Conservation (phyloP, 1,140 invertebrate genomes). For the Calosoma granatense region DNA sequence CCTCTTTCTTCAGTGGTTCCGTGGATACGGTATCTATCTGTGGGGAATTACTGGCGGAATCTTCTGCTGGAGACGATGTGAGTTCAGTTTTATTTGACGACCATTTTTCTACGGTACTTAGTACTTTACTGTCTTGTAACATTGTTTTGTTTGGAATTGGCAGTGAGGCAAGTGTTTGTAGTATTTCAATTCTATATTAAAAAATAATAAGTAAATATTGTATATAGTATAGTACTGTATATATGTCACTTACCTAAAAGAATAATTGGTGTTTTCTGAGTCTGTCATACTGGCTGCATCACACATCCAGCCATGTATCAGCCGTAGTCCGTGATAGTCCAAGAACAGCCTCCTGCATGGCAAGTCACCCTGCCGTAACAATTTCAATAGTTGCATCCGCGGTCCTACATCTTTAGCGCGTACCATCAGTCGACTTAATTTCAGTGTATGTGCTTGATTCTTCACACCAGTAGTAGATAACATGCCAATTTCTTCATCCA, state of each 20-base stretch:
- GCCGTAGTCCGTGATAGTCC: conserved; percentile 85
- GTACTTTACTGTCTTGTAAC: conserved; percentile 83
- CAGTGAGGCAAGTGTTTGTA: conserved; percentile 70
- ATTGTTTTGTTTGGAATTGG: conserved; percentile 90
- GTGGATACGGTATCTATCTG: conserved; percentile 10
- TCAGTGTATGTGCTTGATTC: conserved; percentile 80
- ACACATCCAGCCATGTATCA: conserved; percentile 88
- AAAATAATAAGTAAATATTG: too few species aligned
- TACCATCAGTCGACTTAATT: conserved; percentile 82
- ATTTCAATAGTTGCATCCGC: conserved; percentile 55
- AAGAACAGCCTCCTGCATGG: conserved; percentile 80
- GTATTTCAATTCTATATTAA: conserved; percentile 60
- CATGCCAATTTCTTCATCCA: conserved; percentile 70
- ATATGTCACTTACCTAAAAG: neutral
- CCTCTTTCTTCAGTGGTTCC: conserved; percentile 15
- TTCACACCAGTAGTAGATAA: conserved; percentile 64
- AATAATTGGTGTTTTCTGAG: conserved; percentile 6
- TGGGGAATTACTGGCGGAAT: conserved; percentile 31
- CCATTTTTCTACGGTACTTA: conserved; percentile 75
- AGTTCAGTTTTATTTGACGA: conserved; percentile 35
- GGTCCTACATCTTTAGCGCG: conserved; percentile 71
- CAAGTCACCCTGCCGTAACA: conserved; percentile 62
- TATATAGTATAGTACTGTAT: too few species aligned
- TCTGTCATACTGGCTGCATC: conserved; percentile 26
- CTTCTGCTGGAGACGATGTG: conserved; percentile 35